phyloP scores from a whole-genome alignment of 2,888 invertebrate species.

The Notodonta dromedarius region DNA sequence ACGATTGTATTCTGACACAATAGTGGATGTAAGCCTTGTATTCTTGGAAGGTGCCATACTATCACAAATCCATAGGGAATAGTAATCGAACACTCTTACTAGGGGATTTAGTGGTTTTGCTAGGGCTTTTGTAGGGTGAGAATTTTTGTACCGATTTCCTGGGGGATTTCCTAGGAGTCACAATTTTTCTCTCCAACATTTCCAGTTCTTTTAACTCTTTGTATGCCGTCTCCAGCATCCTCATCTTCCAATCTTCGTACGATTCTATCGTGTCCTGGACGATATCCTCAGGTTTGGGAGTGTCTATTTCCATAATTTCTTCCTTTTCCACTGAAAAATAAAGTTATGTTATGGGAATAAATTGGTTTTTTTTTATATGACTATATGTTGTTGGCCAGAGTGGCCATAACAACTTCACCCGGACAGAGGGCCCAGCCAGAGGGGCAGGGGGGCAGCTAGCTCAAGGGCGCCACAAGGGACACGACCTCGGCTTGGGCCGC shows the following conservation, averaged over 20 bases:
- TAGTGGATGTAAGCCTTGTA: no score
- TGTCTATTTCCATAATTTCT: conserved; percentile 57
- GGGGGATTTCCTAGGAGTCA: conserved; percentile 60
- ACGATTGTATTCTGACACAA: no score
- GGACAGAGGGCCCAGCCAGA: no score
- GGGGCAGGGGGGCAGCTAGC: no score
- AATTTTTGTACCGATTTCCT: conserved; percentile 66
- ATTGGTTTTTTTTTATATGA: no score
- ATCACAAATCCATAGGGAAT: conserved; percentile 57
- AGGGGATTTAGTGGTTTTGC: conserved; percentile 43
- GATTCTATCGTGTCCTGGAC: conserved; percentile 72
- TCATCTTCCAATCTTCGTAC: conserved; percentile 85
- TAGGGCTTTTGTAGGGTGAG: conserved; percentile 64
- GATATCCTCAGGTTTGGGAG: conserved; percentile 37
- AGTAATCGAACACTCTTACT: conserved; percentile 2
- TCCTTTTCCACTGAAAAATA: conserved; percentile 46
- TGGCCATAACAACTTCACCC: no score
- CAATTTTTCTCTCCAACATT: conserved; percentile 31
- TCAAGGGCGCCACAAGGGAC: no score
- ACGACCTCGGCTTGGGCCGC: no score
- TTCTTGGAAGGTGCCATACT: neutral
- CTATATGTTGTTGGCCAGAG: no score
- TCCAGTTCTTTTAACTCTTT: conserved; percentile 56
- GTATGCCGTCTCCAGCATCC: conserved; percentile 81
- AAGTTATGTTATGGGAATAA: neutral